Conservation (phyloP, 2,888 invertebrate species). For the Apodemia zela region DNA sequence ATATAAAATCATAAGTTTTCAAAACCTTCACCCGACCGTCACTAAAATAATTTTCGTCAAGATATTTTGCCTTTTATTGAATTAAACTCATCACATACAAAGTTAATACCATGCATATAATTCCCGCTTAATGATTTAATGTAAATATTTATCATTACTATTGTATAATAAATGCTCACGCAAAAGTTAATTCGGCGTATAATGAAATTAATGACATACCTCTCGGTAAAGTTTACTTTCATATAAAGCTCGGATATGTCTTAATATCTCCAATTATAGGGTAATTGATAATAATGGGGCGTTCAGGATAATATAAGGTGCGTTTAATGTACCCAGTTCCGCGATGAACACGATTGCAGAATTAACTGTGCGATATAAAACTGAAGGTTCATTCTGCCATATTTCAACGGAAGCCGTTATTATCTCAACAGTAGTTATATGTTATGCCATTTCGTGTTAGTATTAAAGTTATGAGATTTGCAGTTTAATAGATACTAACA, state of each 20-base stretch:
- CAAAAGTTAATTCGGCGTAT: conserved; percentile 1
- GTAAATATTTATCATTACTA: conserved; percentile 11
- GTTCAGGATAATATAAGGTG: conserved; percentile 14
- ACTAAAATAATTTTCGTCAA: not conserved
- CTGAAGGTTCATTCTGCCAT: conserved; percentile 15
- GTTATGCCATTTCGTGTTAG: conserved; percentile 12
- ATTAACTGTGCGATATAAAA: conserved; percentile 9
- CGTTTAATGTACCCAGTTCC: conserved; percentile 17
- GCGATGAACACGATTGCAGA: conserved; percentile 17
- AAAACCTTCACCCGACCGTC: not conserved
- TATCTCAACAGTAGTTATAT: conserved; percentile 7
- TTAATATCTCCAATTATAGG: conserved; percentile 21
- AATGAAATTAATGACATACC: conserved; percentile 1
- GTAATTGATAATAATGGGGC: conserved; percentile 23
- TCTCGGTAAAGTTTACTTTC: conserved; percentile 3
- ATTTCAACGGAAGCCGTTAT: conserved; percentile 12
- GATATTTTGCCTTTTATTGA: not conserved
- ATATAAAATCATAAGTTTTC: not conserved
- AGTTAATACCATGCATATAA: not conserved
- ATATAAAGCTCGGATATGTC: conserved; percentile 20
- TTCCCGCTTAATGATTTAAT: not conserved
- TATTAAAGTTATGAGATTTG: conserved; percentile 11
- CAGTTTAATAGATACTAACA: conserved; percentile 11
- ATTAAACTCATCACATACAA: not conserved
- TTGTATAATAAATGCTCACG: not conserved